These are phyloP conservation scores for Sebastes glaucus DNA, from an alignment of 2,797 vertebrate genomes.

Conservation along the genomic window DNA sequence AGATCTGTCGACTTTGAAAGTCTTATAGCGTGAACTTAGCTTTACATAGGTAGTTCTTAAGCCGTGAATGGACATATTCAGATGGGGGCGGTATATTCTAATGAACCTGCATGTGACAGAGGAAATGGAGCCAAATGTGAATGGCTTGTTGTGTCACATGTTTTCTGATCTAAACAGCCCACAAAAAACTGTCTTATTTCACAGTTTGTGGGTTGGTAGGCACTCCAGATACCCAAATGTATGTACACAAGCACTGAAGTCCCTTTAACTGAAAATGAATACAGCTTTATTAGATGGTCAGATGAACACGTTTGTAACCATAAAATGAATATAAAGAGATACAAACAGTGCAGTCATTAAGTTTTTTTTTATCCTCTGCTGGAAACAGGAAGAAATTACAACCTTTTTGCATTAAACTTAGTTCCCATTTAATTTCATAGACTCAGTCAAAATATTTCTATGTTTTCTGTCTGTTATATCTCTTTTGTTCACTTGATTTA, in stretches of 20 bases:
- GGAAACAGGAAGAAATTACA: background rate
- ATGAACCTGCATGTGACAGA: background rate
- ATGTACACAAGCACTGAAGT: background rate
- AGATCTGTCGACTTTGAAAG: too few species aligned
- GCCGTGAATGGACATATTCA: background rate
- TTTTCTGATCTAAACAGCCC: background rate
- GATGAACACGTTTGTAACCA: background rate
- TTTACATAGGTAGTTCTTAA: background rate
- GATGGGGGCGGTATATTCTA: background rate
- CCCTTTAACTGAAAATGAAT: background rate
- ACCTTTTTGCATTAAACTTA: background rate
- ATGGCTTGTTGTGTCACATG: background rate
- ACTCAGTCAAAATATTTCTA: background rate
- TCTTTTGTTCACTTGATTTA: conserved; percentile 1
- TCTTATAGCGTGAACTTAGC: too few species aligned
- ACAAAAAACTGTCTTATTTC: background rate
- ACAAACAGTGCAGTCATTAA: background rate
- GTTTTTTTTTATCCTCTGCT: background rate
- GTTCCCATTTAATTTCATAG: background rate
- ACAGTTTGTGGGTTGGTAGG: background rate
- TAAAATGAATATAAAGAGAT: background rate
- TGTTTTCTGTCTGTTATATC: background rate
- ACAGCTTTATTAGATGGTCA: background rate
- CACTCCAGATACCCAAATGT: background rate
- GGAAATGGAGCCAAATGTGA: background rate